Evolutionary conservation across 2,888 invertebrate species (phyloP).

Genomic region (Alviniconcha strummeri): DNA sequence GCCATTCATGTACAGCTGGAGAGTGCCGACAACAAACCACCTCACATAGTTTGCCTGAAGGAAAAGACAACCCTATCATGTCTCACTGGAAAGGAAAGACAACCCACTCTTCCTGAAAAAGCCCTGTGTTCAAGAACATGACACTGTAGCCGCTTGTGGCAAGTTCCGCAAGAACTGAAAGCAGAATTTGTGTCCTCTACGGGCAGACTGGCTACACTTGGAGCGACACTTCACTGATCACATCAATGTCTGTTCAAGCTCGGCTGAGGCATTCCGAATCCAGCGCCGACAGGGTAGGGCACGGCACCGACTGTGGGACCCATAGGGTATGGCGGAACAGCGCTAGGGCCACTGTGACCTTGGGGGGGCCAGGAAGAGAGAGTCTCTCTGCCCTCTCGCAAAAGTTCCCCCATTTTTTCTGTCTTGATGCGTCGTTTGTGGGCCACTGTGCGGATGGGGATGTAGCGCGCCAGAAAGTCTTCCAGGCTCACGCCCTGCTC

Average conservation of each 20-base stretch:
- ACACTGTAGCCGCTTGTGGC: too few species aligned
- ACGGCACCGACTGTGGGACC: constrained; percentile 5
- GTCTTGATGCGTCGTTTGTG: constrained; percentile 91
- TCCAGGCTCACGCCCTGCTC: constrained; percentile 83
- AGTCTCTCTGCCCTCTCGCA: constrained; percentile 55
- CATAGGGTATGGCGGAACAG: constrained; percentile 19
- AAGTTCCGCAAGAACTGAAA: too few species aligned
- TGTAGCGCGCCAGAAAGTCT: constrained; percentile 89
- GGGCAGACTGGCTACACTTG: too few species aligned
- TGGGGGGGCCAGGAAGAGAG: background rate
- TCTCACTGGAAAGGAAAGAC: too few species aligned
- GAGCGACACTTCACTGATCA: background rate
- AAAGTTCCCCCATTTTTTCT: constrained; percentile 86
- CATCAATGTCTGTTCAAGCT: constrained; percentile 31
- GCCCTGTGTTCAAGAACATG: too few species aligned
- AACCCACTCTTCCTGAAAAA: too few species aligned
- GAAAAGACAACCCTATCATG: too few species aligned
- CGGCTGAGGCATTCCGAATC: constrained; percentile 40
- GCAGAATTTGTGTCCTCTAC: too few species aligned
- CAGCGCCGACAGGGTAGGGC: constrained; percentile 32
- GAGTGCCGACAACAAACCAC: too few species aligned
- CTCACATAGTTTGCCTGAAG: too few species aligned
- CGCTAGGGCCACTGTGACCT: background rate
- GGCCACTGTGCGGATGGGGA: constrained; percentile 84
- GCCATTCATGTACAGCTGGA: too few species aligned